Conservation (phyloP, 1,140 invertebrate genomes). For the Eumeta japonica region DNA sequence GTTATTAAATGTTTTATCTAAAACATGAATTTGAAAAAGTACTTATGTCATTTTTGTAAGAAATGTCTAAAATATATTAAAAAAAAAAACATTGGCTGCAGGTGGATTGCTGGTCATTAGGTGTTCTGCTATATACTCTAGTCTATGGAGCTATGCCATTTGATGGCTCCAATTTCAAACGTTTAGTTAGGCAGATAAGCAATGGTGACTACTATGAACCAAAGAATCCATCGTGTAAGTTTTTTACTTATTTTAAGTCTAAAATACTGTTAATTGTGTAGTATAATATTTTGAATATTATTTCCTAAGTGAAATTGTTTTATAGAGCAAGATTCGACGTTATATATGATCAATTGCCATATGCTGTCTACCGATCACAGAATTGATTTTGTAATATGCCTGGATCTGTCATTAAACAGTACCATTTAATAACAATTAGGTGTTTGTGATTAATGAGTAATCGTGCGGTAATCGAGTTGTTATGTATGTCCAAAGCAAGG, state of each 20-base stretch:
- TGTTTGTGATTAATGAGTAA: too few species aligned
- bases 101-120: slow-evolving; percentile 93
- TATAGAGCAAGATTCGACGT: not conserved
- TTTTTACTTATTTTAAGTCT: slow-evolving; percentile 1
- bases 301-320: not conserved
- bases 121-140: slow-evolving; percentile 94
- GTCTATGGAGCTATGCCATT: slow-evolving; percentile 99
- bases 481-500: too few species aligned
- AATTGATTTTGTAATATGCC: too few species aligned
- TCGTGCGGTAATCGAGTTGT: too few species aligned
- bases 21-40: not conserved
- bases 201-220: slow-evolving; percentile 97
- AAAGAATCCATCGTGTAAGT: slow-evolving; percentile 86
- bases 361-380: too few species aligned
- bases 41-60: not conserved
- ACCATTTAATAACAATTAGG: too few species aligned
- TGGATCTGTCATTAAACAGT: too few species aligned
- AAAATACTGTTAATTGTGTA: too few species aligned
- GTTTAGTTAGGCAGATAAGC: slow-evolving; percentile 95
- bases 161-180: slow-evolving; percentile 97
- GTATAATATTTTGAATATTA: not conserved
- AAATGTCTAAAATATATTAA: too few species aligned
- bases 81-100: slow-evolving; percentile 18
- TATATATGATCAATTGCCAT: not conserved
- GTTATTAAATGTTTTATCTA: not conserved